These are phyloP conservation scores for Luidia sarsii DNA, from an alignment of 53 echinoderm and acorn worm genomes.

Conservation along the genomic window DNA sequence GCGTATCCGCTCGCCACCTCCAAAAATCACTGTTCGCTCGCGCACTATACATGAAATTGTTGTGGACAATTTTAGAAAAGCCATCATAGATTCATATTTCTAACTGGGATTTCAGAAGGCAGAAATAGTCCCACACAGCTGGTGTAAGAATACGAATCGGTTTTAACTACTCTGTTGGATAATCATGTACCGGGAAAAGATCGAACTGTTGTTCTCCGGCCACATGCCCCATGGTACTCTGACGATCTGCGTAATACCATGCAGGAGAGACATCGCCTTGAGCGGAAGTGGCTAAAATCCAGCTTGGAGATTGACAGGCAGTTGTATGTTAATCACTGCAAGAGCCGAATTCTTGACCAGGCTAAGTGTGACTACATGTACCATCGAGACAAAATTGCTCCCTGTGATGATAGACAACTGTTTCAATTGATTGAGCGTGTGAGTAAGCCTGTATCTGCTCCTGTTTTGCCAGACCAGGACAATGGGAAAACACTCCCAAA, in stretches of 20 bases:
- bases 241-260: not conserved
- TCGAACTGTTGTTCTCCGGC: not conserved
- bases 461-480: not conserved
- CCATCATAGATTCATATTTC: not conserved
- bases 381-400: constrained; percentile 1
- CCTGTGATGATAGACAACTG: not conserved
- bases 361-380: constrained; percentile 17
- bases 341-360: constrained; percentile 19
- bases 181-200: constrained; percentile 16
- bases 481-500: not conserved
- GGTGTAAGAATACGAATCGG: not conserved
- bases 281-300: constrained; percentile 28
- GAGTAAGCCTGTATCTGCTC: constrained; percentile 5
- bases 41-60: constrained; percentile 12
- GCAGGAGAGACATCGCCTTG: not conserved
- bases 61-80: constrained; percentile 3
- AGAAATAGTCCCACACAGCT: not conserved
- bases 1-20: not conserved
- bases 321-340: constrained; percentile 1
- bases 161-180: not conserved
- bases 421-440: constrained; percentile 3
- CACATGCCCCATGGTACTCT: constrained; percentile 17
- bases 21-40: constrained; percentile 12
- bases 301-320: constrained; percentile 1
- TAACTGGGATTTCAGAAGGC: not conserved